Base-by-base conservation (phyloP, 2,113 vertebrate genomes). In the Acinonyx jubatus region DNA sequence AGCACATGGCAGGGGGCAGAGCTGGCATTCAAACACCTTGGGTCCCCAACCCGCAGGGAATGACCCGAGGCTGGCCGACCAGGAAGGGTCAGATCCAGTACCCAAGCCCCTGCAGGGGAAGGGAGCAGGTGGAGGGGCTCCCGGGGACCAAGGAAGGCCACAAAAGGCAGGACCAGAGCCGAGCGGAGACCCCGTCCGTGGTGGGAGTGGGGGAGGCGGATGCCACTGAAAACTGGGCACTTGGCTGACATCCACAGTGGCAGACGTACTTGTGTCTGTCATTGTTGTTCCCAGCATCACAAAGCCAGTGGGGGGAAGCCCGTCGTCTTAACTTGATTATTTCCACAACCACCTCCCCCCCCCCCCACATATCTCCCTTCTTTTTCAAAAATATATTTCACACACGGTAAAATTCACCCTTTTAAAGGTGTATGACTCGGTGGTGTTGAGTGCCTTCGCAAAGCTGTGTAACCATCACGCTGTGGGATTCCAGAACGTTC, bases 161-260 rank as follows among this genome's bases (percentile, higher is more conserved):
- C 41, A 6, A 3, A 12, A 5, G 19, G 36, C 16, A 33, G 82
- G 57, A 82, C 65, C 21, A 1, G 45, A 57, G 65, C 36, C 18
- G 4, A 1, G 14, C 0, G 5, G 18, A 74, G 31, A 7, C 2
- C 0, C 1, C 11, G 6, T 14, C 4, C 29, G 1, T 11, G 69
- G 4, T 1, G 0, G 9, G 41, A 14, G 31, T 6, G 2, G 41
- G 73, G n/a, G 1, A 0, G 1, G 2, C 19, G 0, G 57, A 7
- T 0, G 2, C 55, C 73, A 38, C 27, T 0, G 52, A 38, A 25
- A 31, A 31, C 7, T 5, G 19, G 1, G 69, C 80, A 1, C 5
- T 18, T 25, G 4, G 7, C 36, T 0, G 0, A 5, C 6, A 1
- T 3, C 4, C 71, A 14, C 1, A 0, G 31, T 0, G 16, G 88